Percentiles rank a stretch among this genome's conserved stretches.
Evolutionary conservation across 2,113 vertebrate genomes (phyloP).

Genomic region (Mus pahari): DNA sequence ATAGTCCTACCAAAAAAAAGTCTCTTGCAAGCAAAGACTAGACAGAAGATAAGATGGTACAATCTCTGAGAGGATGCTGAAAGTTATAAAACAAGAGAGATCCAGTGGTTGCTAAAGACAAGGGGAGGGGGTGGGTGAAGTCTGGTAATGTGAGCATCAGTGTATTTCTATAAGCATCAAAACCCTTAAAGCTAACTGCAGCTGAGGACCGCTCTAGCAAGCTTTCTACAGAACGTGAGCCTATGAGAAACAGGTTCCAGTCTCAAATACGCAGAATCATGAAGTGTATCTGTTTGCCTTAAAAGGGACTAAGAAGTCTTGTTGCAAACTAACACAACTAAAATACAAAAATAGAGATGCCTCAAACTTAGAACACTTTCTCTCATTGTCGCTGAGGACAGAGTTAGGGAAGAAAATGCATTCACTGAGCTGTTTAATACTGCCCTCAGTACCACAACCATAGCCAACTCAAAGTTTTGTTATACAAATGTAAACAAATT

Average conservation of each 20-base stretch:
- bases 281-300: neutral
- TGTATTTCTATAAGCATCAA: neutral
- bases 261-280: constrained; percentile 10
- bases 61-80: neutral
- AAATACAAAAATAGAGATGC: constrained; percentile 44
- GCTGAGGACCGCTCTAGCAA: neutral
- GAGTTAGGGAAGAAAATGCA: constrained; percentile 41
- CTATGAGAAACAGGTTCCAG: neutral
- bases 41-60: neutral
- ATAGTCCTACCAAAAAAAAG: neutral
- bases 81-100: neutral
- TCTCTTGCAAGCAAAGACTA: neutral
- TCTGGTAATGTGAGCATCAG: neutral
- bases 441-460: neutral
- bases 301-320: constrained; percentile 43
- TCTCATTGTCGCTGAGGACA: neutral
- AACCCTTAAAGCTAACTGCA: neutral
- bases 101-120: neutral
- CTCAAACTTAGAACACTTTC: neutral
- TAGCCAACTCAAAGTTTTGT: neutral
- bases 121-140: neutral
- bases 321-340: constrained; percentile 34
- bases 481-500: too few relatives aligned
- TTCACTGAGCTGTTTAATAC: neutral
- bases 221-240: neutral